Evolutionary conservation across 2,888 invertebrate species (phyloP), one percentile per base, ranked within the genome.

Genomic region (Hipparchia sbordonii): DNA sequence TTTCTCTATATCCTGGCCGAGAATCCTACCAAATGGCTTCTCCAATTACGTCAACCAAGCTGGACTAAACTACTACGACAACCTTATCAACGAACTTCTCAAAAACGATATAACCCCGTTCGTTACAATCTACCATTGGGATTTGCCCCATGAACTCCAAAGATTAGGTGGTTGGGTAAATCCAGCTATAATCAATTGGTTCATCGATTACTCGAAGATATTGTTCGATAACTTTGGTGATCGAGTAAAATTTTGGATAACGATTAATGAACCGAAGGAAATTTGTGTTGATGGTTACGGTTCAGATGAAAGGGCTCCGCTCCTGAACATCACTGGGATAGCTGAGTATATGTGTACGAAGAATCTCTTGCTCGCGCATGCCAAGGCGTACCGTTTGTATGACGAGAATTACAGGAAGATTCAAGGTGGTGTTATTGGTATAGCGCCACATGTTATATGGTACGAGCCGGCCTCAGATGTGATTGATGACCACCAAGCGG

Each of bases 31-130:
- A 0, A 92, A 87, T 59, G 96, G 95, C 5, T 92, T 92, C 67
- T 76, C 90, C 0, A 90, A 94, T 67, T 82, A 86, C 12, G 84
- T 95, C n/a, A 97, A 96, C 82, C 82, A 93, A 78, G 92, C 90
- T 2, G 97, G 96, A 2, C 87, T 96, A n/a, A 85, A 92, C 54
- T 96, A 96, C 83, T 97, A 97, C 84, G 95, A 95, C 76, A 88
- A 91, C 67, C 81, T 97, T 0, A 95, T 97, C 56, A 84, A 96
- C 78, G 95, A 94, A 95, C 72, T 80, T 72, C 13, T 79, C 2
- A 48, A 75, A 9, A 77, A 79, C 13, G 71, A 75, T 45, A 76
- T 97, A 68, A 87, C 93, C 71, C 96, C 96, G 0, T 87, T 95
- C 71, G 89, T 95, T 0, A 95, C 95, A 0, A 89, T 95, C 67